phyloP scores from a whole-genome alignment of 2,797 vertebrate species.

The Hydrophis major region DNA sequence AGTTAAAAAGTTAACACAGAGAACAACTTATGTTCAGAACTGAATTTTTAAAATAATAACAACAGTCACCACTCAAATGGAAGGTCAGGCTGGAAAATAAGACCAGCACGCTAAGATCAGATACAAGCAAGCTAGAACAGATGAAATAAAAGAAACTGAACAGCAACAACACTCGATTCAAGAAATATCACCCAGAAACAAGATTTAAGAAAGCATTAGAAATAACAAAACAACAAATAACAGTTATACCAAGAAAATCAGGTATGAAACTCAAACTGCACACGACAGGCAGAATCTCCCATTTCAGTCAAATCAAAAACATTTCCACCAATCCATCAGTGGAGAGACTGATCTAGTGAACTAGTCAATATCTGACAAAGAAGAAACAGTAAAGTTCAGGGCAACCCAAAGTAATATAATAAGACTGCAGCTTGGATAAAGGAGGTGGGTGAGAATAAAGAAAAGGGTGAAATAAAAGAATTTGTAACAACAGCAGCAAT shows the following conservation, averaged over 20 bases:
- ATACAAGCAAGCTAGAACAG: background rate
- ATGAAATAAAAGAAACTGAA: background rate
- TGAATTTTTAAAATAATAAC: background rate
- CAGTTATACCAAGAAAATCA: background rate
- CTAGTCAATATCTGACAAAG: background rate
- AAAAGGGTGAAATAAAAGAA: background rate
- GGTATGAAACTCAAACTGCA: background rate
- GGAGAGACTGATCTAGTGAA: background rate
- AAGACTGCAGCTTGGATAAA: background rate
- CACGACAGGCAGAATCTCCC: background rate
- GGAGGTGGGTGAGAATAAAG: background rate
- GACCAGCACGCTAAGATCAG: background rate
- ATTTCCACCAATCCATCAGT: background rate
- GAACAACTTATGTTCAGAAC: background rate
- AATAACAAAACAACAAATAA: background rate
- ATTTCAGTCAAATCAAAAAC: background rate
- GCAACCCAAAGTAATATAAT: background rate
- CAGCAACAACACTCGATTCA: background rate
- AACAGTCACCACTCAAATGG: background rate
- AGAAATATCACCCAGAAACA: background rate
- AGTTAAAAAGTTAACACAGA: background rate
- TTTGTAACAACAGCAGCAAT: background rate
- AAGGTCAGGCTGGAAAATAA: background rate
- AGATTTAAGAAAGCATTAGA: background rate
- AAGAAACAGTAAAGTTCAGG: background rate